Percentiles rank a stretch among this genome's conserved stretches.
Evolutionary conservation across 2,113 vertebrate genomes (phyloP).

Genomic region (Ophthalmolycus amberensis): DNA sequence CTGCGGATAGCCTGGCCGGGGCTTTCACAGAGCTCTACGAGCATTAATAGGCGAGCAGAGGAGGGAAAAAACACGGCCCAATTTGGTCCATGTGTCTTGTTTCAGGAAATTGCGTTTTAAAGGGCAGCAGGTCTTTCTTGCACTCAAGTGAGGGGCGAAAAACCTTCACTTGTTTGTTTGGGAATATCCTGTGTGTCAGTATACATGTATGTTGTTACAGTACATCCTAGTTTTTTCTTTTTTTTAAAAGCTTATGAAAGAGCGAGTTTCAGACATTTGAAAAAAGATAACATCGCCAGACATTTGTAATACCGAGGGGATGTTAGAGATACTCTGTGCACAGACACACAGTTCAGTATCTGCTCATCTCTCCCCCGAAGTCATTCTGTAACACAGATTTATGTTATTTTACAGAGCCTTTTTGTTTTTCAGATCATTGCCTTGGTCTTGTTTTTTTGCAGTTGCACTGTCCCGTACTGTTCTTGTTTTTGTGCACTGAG

Average conservation of each 20-base stretch:
- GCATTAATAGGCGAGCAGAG: constrained; percentile 66
- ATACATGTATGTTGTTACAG: constrained; percentile 22
- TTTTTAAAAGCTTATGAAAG: constrained; percentile 25
- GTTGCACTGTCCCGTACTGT: constrained; percentile 20
- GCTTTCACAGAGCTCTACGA: constrained; percentile 64
- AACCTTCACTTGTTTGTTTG: constrained; percentile 67
- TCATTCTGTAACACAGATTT: constrained; percentile 42
- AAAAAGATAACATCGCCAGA: constrained; percentile 64
- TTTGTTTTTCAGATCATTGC: constrained; percentile 28
- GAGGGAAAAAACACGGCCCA: constrained; percentile 47
- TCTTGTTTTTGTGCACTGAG: constrained; percentile 33
- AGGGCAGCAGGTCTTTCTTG: constrained; percentile 65
- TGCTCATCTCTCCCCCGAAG: constrained; percentile 54
- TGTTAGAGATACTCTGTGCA: constrained; percentile 8
- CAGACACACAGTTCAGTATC: constrained; percentile 41
- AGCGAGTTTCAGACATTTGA: constrained; percentile 14
- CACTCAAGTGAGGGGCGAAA: constrained; percentile 46
- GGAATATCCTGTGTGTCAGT: constrained; percentile 42
- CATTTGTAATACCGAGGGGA: constrained; percentile 45
- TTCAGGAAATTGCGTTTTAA: constrained; percentile 81
- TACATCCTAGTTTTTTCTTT: background rate
- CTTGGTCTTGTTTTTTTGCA: constrained; percentile 13
- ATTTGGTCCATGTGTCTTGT: constrained; percentile 75
- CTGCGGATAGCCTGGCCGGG: constrained; percentile 67
- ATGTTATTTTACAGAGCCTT: constrained; percentile 32